These are phyloP conservation scores for Strix occidentalis DNA, from an alignment of 2,797 vertebrate species.

Conservation along the genomic window DNA sequence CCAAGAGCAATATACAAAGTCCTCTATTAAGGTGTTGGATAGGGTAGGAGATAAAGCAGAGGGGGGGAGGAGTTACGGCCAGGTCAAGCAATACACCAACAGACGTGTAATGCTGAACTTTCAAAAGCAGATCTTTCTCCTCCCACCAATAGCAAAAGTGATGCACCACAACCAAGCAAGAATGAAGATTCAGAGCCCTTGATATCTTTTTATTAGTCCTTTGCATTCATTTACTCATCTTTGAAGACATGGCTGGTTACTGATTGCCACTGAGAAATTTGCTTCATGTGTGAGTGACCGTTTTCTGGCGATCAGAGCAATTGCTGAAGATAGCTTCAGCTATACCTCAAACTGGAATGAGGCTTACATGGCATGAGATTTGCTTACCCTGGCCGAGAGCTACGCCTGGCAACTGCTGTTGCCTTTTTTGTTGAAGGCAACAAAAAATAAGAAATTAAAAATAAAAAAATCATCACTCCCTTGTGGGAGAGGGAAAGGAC, in stretches of 20 bases:
- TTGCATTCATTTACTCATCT: neutral
- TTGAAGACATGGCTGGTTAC: neutral
- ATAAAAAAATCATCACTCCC: neutral
- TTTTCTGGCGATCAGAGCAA: neutral
- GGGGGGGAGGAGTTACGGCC: neutral
- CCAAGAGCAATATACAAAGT: neutral
- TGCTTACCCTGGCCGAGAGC: fast-evolving
- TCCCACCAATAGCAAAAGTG: neutral
- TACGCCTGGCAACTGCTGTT: neutral
- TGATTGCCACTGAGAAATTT: neutral
- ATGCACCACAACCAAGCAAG: neutral
- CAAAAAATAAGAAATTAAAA: neutral
- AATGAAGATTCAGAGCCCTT: neutral
- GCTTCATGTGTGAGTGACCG: neutral
- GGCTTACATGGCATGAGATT: neutral
- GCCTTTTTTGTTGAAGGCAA: neutral
- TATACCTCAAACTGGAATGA: neutral
- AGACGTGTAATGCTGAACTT: neutral
- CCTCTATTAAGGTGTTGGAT: neutral
- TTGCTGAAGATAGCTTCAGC: neutral
- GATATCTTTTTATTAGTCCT: neutral
- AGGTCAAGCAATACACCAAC: neutral
- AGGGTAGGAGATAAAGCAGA: neutral
- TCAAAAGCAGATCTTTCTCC: neutral
- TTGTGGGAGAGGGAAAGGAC: neutral